Conservation (phyloP, 2,888 invertebrate species). For the Agrotis ipsilon region DNA sequence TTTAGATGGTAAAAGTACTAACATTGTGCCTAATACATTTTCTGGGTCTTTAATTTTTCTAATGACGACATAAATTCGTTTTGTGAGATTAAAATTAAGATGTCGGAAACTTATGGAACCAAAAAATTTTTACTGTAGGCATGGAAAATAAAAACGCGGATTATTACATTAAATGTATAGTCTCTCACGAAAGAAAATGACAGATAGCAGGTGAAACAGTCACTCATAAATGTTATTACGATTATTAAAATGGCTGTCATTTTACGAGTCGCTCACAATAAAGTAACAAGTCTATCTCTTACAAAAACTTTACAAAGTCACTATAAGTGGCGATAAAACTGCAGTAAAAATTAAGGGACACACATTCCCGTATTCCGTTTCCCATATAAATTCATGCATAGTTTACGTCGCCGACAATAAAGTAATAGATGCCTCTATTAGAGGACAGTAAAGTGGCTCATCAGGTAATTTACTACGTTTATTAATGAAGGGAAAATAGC, state of each 20-base stretch:
- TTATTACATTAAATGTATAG: too few species aligned
- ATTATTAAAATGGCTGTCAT: conserved; percentile 8
- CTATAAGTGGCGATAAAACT: conserved; percentile 38
- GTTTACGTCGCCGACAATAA: conserved; percentile 40
- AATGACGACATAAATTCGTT: too few species aligned
- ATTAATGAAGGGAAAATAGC: conserved; percentile 78
- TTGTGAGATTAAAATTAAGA: too few species aligned
- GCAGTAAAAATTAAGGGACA: conserved; percentile 47
- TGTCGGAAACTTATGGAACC: too few species aligned
- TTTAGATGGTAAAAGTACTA: too few species aligned
- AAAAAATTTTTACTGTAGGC: too few species aligned
- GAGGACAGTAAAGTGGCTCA: conserved; percentile 67
- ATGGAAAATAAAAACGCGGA: too few species aligned
- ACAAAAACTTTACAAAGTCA: conserved; percentile 30
- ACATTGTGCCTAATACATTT: too few species aligned
- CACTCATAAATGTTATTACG: conserved; percentile 9
- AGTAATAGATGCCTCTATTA: conserved; percentile 64
- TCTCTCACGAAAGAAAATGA: background rate
- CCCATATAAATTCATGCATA: conserved; percentile 34
- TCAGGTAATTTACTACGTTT: conserved; percentile 74
- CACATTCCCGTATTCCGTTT: conserved; percentile 24
- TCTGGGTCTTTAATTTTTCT: too few species aligned
- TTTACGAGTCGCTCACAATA: conserved; percentile 17
- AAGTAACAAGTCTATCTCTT: conserved; percentile 10
- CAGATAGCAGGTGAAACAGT: conserved; percentile 4